Percentiles rank a stretch among this genome's conserved stretches.
These are phyloP conservation scores for Oryzias curvinotus DNA, from an alignment of 2,113 vertebrate genomes.

Conservation along the genomic window DNA sequence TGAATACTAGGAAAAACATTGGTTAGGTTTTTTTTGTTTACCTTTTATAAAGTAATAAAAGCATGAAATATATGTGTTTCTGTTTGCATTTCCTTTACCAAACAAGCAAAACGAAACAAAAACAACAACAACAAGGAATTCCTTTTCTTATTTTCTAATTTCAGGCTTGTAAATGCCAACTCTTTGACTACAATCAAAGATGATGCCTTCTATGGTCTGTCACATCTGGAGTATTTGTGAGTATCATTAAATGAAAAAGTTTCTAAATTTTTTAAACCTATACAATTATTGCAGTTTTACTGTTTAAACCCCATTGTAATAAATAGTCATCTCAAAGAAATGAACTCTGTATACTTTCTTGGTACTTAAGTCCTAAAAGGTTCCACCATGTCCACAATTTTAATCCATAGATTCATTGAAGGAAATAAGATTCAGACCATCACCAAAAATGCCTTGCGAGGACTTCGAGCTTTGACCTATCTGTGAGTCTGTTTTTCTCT, in stretches of 20 bases:
- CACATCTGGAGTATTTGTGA: constrained; percentile 97
- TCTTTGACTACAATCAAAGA: constrained; percentile 91
- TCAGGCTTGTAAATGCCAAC: constrained; percentile 94
- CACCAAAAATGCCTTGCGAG: constrained; percentile 89
- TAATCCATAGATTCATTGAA: constrained; percentile 88
- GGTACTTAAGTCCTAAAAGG: too few relatives aligned
- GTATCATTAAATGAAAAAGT: constrained; percentile 55
- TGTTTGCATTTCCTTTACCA: neutral
- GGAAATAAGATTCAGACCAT: constrained; percentile 93
- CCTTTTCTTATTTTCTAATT: constrained; percentile 11
- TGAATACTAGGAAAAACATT: neutral
- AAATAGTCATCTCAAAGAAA: too few relatives aligned
- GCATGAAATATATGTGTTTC: neutral
- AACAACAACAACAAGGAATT: neutral
- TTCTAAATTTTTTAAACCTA: neutral
- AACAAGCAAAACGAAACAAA: neutral
- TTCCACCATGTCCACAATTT: neutral
- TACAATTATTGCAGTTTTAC: neutral
- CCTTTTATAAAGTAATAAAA: neutral
- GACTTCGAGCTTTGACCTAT: constrained; percentile 92
- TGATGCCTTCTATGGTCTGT: constrained; percentile 93
- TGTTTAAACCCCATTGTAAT: neutral
- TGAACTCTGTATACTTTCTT: too few relatives aligned
- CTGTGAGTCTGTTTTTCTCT: constrained; percentile 83
- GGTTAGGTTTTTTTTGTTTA: neutral